A percentile compares a stretch with the other conserved stretches of the same genome.
Conservation (phyloP, 2,113 vertebrate genomes). For the Boulengeromyrus knoepffleri region DNA sequence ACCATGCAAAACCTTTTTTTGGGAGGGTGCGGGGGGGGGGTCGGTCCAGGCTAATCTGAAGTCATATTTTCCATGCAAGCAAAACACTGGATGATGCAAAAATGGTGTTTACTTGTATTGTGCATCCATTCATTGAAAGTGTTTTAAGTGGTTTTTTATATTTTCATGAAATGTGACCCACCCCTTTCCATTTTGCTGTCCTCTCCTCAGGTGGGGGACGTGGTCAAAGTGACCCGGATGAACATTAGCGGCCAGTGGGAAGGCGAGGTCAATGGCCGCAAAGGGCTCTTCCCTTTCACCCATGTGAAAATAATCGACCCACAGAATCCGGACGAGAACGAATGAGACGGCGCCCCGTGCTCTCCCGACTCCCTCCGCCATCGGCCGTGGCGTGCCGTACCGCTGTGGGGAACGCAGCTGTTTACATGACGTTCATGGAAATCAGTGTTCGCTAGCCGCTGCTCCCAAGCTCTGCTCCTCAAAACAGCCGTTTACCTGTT, state of each 20-base stretch:
- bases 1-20: not conserved
- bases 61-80: not conserved
- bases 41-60: not conserved
- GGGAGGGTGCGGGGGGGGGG: not conserved
- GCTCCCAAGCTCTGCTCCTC: constrained; percentile 12
- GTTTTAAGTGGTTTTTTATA: not conserved
- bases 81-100: not conserved
- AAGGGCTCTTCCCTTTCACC: constrained; percentile 94
- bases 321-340: constrained; percentile 88
- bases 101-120: not conserved
- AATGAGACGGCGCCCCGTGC: constrained; percentile 65
- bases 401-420: constrained; percentile 1
- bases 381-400: not conserved
- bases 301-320: constrained; percentile 95
- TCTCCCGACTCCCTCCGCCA: constrained; percentile 48
- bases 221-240: constrained; percentile 94
- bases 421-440: constrained; percentile 6
- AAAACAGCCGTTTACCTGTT: constrained; percentile 18
- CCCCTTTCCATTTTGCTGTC: not conserved
- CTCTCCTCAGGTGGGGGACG: constrained; percentile 77
- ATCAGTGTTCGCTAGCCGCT: not conserved
- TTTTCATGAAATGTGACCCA: not conserved
- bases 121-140: not conserved
- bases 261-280: constrained; percentile 91
- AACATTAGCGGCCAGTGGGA: constrained; percentile 99